These are phyloP conservation scores for Gobio gobio DNA, from an alignment of 2,113 vertebrate species.

Conservation along the genomic window DNA sequence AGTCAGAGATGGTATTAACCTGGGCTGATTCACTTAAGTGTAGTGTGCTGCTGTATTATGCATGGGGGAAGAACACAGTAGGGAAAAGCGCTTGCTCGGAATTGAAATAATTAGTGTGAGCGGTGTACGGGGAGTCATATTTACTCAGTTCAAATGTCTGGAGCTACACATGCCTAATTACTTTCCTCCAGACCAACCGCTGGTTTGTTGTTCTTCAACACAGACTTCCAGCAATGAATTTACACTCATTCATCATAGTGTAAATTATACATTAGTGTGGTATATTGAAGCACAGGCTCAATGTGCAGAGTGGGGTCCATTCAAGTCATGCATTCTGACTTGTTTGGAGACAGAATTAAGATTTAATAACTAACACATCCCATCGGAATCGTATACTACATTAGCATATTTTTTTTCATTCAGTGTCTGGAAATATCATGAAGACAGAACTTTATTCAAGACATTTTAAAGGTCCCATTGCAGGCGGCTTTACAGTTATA, in stretches of 20 bases:
- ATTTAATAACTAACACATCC: slow-evolving; percentile 49
- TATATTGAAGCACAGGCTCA: slow-evolving; percentile 29
- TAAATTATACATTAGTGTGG: slow-evolving; percentile 48
- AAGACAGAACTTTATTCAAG: slow-evolving; percentile 27
- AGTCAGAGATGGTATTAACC: slow-evolving; percentile 19
- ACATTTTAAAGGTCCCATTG: slow-evolving; percentile 26
- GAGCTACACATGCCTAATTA: slow-evolving; percentile 49
- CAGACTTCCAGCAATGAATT: slow-evolving; percentile 41
- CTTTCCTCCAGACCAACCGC: slow-evolving; percentile 41
- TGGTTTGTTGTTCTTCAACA: slow-evolving; percentile 46
- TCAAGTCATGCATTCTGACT: background rate
- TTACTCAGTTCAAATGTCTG: slow-evolving; percentile 44
- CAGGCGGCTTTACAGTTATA: slow-evolving; percentile 13
- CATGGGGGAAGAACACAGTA: slow-evolving; percentile 30
- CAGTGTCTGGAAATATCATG: slow-evolving; percentile 21
- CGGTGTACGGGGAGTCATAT: slow-evolving; percentile 47
- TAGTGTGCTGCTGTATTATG: slow-evolving; percentile 28
- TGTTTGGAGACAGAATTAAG: slow-evolving; percentile 45
- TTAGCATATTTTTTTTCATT: background rate
- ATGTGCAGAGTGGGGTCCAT: slow-evolving; percentile 27
- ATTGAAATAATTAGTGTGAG: slow-evolving; percentile 33
- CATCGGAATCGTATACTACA: slow-evolving; percentile 37
- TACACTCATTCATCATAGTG: slow-evolving; percentile 26
- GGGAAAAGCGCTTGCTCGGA: slow-evolving; percentile 2
- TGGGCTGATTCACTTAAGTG: slow-evolving; percentile 19